Percentiles rank a stretch among this genome's conserved stretches.
Conservation (phyloP, 2,113 vertebrate genomes). For the Miniopterus natalensis region DNA sequence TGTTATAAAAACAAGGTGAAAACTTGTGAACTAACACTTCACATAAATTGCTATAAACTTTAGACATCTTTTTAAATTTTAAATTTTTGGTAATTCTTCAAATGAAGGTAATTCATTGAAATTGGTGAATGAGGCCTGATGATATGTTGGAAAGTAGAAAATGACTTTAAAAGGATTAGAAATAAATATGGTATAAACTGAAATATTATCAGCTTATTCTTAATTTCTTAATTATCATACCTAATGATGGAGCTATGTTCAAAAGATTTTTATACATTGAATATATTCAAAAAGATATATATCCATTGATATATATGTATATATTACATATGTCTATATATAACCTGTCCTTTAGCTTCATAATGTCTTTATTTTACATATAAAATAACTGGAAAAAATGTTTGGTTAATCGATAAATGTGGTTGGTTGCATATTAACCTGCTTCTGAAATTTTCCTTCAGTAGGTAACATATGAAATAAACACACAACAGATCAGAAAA, state of each 20-base stretch:
- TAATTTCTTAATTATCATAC: background rate
- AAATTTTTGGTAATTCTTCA: slow-evolving; percentile 29
- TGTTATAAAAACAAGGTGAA: background rate
- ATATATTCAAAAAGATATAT: background rate
- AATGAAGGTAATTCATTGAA: slow-evolving; percentile 32
- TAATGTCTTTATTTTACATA: too few species aligned
- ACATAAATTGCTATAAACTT: slow-evolving; percentile 14
- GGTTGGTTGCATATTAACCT: background rate
- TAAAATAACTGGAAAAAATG: background rate
- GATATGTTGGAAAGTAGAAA: slow-evolving; percentile 36
- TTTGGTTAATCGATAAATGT: background rate
- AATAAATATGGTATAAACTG: slow-evolving; percentile 33
- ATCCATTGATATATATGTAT: background rate
- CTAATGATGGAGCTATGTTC: background rate
- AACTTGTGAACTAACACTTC: background rate
- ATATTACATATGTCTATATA: background rate
- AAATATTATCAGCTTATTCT: background rate
- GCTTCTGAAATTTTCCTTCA: slow-evolving; percentile 24
- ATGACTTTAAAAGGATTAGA: slow-evolving; percentile 46
- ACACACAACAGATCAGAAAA: background rate
- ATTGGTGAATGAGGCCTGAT: background rate
- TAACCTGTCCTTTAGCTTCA: background rate
- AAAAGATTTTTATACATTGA: slow-evolving; percentile 25
- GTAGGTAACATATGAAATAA: background rate
- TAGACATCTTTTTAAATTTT: background rate